Evolutionary conservation across 2,797 vertebrate species (phyloP), one percentile per base, ranked within the genome.

Genomic region (Botia almorhae): DNA sequence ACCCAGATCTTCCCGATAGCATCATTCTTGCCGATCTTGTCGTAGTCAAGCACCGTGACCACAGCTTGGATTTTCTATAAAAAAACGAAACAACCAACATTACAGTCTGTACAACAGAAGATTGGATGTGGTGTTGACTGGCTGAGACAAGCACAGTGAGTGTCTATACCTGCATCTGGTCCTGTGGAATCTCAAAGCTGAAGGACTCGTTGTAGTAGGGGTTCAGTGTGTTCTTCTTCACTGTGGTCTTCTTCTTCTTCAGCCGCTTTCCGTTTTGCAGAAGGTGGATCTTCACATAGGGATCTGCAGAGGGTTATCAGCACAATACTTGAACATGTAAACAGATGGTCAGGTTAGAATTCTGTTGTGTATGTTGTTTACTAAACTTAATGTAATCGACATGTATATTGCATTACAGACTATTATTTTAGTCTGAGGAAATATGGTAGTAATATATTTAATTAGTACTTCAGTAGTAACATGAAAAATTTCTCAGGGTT

Each of bases 191-290:
- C 93, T 99, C 98, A 69, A 99, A 99, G 92, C 98, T 99, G 94
- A 99, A 99, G 58, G 98, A 99, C 85, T 99, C 98, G 0, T 99
- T 99, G 90, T 98, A 99, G 88, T 99, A 99, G 0, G 98, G 98
- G 89, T 99, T 99, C 90, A 99, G 87, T 0, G 98, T 99, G 93
- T 99, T 99, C 92, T 98, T 99, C 89, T 99, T 99, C 87, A 99
- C 97, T 0, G 98, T 99, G 0, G 97, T 99, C 92, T 99, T 99
- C 94, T 99, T 99, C 92, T 99, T 99, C 93, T 99, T 99, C 89
- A 99, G 94, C 77, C 95, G 92, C 91, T 98, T 99, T 53, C 98
- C 97, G 0, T 97, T 98, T 91, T 98, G 97, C 91, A 98, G 94
- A 87, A 99, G 90, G 88, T 99, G 96, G 55, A 99, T 98, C 91